Base-by-base conservation (phyloP, 1,140 invertebrate genomes). In the Pentalonia nigronervosa region DNA sequence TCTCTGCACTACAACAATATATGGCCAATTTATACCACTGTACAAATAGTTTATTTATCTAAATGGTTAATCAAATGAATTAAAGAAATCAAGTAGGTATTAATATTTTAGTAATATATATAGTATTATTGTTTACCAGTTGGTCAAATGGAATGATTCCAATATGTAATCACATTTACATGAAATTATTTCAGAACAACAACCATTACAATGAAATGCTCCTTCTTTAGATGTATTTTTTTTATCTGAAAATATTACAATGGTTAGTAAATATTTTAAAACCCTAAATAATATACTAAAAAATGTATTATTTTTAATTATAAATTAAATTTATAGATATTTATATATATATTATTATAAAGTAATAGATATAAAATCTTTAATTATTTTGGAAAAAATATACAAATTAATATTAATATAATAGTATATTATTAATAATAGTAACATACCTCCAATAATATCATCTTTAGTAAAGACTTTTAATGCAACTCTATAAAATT, bases 121-220 rank as follows among this genome's bases (percentile, higher is more conserved):
- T 6, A 53, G 23, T 21, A 53, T 20, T 53, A 53, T 53, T 86
- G 95, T 94, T 95, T 97, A 97, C 94, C 96, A 95, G 95, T 98
- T 98, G 21, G 97, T 97, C 94, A 97, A 96, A 95, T 98, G 96
- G 94, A 98, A 98, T 94, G 97, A 96, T 94, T 96, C 96, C 14
- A 97, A 96, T 93, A 98, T 97, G 93, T 96, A 96, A 93, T 97
- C 95, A 95, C 98, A 98, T 89, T 96, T 96, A 94, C 98, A 98
- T 93, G 96, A 96, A 17, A 96, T 96, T n/a, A 96, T 95, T 94
- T 97, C 97, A 94, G 97, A 96, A 93, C 96, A 96, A 95, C 98
- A 98, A 25, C 97, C 97, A 90, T 95, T 95, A 95, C 98, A 98
- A 25, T 96, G 94, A 21, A 96, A 95, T 30, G 96, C 95, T 95